These are phyloP conservation scores for Morinoia aosen DNA, from an alignment of 2,888 invertebrate species.

Conservation along the genomic window DNA sequence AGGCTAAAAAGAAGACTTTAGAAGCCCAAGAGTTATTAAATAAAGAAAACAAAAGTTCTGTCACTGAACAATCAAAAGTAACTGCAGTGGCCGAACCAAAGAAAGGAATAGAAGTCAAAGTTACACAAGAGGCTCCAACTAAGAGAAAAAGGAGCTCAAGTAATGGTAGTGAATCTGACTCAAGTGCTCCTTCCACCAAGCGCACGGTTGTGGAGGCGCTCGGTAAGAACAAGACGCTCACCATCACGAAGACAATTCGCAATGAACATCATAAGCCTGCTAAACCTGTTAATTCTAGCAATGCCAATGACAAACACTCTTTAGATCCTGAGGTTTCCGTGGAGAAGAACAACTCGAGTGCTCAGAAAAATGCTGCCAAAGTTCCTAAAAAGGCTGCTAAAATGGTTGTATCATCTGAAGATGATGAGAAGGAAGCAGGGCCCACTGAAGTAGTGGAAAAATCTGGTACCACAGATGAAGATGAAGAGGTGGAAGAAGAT, in stretches of 20 bases:
- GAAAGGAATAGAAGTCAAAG: neutral
- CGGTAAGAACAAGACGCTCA: constrained; percentile 32
- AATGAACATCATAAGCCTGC: constrained; percentile 42
- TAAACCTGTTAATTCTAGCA: neutral
- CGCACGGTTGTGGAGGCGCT: constrained; percentile 14
- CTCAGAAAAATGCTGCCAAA: constrained; percentile 13
- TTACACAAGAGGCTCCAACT: neutral
- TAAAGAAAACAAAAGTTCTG: constrained; percentile 28
- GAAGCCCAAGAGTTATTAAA: constrained; percentile 23
- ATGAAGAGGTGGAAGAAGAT: neutral
- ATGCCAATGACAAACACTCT: neutral
- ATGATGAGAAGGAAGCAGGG: neutral
- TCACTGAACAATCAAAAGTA: neutral
- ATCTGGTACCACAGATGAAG: neutral
- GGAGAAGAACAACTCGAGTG: neutral
- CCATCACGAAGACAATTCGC: constrained; percentile 45
- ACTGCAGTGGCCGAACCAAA: neutral
- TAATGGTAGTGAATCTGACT: neutral
- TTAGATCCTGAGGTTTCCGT: neutral
- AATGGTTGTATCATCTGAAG: constrained; percentile 4
- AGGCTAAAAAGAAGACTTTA: neutral
- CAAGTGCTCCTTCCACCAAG: neutral
- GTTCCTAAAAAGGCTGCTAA: neutral
- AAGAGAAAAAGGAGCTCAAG: constrained; percentile 32
- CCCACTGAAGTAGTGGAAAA: neutral